phyloP scores from a whole-genome alignment of 2,113 vertebrate genomes.

The Ariopsis seemanni region DNA sequence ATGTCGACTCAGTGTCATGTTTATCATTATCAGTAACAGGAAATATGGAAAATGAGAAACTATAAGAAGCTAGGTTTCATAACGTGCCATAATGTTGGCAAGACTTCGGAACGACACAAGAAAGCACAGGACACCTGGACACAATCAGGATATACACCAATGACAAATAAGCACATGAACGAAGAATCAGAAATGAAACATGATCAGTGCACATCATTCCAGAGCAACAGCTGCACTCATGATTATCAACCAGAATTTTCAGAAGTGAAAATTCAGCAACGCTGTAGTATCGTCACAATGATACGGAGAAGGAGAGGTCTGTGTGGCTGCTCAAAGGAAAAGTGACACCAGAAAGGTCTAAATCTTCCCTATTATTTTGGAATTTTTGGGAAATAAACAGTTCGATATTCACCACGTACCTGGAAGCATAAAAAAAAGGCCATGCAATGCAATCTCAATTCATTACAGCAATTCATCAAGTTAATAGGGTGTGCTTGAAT shows the following conservation, averaged over 20 bases:
- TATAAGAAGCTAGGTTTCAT: not conserved
- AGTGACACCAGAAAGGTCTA: not conserved
- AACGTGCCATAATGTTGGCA: not conserved
- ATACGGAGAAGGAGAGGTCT: not conserved
- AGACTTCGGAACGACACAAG: not conserved
- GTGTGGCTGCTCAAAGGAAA: not conserved
- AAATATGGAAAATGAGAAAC: not conserved
- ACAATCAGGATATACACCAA: not conserved
- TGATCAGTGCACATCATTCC: not conserved
- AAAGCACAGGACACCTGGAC: not conserved
- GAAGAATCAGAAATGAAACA: not conserved
- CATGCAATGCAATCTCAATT: conserved; percentile 50
- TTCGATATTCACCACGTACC: not conserved
- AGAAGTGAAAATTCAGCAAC: not conserved
- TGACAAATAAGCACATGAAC: not conserved
- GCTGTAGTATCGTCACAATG: not conserved
- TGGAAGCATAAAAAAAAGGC: conserved; percentile 1
- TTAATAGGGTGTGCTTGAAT: conserved; percentile 64
- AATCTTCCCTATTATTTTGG: not conserved
- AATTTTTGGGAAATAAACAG: not conserved
- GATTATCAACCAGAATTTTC: not conserved
- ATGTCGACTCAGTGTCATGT: too few relatives aligned
- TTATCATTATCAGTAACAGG: too few relatives aligned
- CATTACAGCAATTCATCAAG: conserved; percentile 60
- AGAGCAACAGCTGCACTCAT: not conserved